Evolutionary conservation across 2,113 vertebrate species (phyloP).

Genomic region (Crypturellus undulatus): DNA sequence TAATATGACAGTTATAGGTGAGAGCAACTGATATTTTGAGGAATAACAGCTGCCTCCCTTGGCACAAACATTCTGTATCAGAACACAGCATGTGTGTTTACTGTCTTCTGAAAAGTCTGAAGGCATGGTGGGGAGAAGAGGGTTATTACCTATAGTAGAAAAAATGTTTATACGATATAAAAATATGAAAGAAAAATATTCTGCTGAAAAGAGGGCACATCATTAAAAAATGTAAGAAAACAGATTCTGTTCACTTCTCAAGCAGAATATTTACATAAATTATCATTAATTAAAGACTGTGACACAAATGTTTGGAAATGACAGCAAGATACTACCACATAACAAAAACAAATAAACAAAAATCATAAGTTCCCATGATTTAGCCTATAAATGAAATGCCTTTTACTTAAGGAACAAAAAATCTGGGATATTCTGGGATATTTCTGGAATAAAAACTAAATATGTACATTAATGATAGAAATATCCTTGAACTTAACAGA

Average conservation of each 20-base stretch:
- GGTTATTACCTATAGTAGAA: not conserved
- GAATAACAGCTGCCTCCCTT: not conserved
- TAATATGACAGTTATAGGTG: not conserved
- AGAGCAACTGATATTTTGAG: not conserved
- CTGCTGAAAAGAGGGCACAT: not conserved
- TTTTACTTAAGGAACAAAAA: not conserved
- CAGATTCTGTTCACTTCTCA: not conserved
- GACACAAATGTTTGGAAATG: not conserved
- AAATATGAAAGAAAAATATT: not conserved
- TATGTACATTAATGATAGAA: not conserved
- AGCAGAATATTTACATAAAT: not conserved
- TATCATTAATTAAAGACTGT: not conserved
- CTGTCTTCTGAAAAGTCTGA: not conserved
- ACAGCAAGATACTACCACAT: not conserved
- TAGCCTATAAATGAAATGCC: not conserved
- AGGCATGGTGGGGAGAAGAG: not conserved
- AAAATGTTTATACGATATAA: not conserved
- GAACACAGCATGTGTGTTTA: not conserved
- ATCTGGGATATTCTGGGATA: not conserved
- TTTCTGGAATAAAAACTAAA: not conserved
- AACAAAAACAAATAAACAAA: not conserved
- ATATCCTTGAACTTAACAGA: not conserved
- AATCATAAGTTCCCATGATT: not conserved
- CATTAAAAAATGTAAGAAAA: not conserved
- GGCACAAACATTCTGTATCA: not conserved